Base-by-base conservation (phyloP, 2,797 vertebrate genomes). In the Varecia variegata region DNA sequence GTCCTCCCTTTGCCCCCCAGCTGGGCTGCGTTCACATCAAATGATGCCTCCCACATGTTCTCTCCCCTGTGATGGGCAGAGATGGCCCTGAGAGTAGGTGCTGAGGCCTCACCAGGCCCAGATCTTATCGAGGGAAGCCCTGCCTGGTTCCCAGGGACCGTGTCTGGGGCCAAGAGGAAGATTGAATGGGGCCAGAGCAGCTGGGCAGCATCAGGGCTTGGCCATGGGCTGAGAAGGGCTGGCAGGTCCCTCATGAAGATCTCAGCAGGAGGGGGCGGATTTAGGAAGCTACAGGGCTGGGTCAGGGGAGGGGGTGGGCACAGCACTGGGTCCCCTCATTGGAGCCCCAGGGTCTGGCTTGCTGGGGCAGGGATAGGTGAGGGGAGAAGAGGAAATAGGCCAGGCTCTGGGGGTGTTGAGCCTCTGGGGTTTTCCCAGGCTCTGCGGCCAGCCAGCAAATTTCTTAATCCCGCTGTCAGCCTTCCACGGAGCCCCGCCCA, bases 401-500 rank as follows among this genome's bases (percentile, higher is more conserved):
- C 20, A 50, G 70, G 70, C 11, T 56, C 21, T 32, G 12, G 6
- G 7, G 38, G 30, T 27, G 17, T 58, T 71, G 58, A 25, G 83
- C 43, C 40, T 77, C 45, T 67, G 32, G 43, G 80, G 62, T 87
- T 97, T 96, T 79, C 82, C 70, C 25, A 17, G 9, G 38, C 68
- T 93, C 4, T 7, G 30, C 50, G 81, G 47, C 38, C 88, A 82
- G 30, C n/a, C 85, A 60, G 27, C 40, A 70, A n/a, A 40, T 74
- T 89, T 96, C 86, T 92, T 77, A 80, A 95, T 68, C 38, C 47
- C 56, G 20, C 2, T 50, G 40, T 83, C 80, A 92, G 70, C 50
- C 81, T 95, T 96, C 80, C 58, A 58, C 56, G 68, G 87, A 38
- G 71, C 94, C 80, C 91, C 15, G 0, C 97, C 96, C 21, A 5